phyloP scores from a whole-genome alignment of 1,140 invertebrate genomes.

The Calliopsis andreniformis region DNA sequence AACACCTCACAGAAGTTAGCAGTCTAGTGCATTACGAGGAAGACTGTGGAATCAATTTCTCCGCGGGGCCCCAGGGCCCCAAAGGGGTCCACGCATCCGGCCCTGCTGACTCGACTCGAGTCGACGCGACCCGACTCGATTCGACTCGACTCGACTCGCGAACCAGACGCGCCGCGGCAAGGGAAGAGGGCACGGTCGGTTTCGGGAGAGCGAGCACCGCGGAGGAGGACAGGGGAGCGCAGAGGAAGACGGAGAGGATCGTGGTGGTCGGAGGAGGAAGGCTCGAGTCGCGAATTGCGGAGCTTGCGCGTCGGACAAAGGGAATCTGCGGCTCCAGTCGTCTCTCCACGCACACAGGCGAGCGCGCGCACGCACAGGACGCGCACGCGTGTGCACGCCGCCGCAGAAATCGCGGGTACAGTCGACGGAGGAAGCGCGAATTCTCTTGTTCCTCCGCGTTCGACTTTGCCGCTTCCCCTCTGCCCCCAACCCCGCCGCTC shows the following conservation, averaged over 20 bases:
- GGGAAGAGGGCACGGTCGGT: constrained; percentile 43
- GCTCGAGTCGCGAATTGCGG: constrained; percentile 56
- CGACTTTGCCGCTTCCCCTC: constrained; percentile 18
- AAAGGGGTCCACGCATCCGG: constrained; percentile 32
- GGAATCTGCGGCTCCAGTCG: constrained; percentile 75
- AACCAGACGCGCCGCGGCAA: constrained; percentile 11
- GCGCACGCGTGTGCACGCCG: constrained; percentile 46
- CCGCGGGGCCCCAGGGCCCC: constrained; percentile 33
- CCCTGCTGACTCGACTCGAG: constrained; percentile 42
- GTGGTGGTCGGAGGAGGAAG: constrained; percentile 33
- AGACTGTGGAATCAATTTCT: too few relatives aligned
- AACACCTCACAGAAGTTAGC: too few relatives aligned
- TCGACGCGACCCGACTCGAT: constrained; percentile 46
- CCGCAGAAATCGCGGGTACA: constrained; percentile 68
- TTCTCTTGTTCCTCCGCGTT: constrained; percentile 44
- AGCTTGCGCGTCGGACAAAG: constrained; percentile 74
- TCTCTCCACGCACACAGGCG: constrained; percentile 36
- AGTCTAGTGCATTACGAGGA: too few relatives aligned
- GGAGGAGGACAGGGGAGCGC: constrained; percentile 14
- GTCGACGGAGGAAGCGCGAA: constrained; percentile 60
- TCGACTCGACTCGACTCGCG: constrained; percentile 48
- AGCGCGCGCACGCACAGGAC: constrained; percentile 6
- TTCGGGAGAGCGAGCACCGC: constrained; percentile 31
- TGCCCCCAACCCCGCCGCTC: not conserved
- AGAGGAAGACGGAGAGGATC: not conserved